Base-by-base conservation (phyloP, 2,888 invertebrate genomes). In the Pomacea canaliculata region DNA sequence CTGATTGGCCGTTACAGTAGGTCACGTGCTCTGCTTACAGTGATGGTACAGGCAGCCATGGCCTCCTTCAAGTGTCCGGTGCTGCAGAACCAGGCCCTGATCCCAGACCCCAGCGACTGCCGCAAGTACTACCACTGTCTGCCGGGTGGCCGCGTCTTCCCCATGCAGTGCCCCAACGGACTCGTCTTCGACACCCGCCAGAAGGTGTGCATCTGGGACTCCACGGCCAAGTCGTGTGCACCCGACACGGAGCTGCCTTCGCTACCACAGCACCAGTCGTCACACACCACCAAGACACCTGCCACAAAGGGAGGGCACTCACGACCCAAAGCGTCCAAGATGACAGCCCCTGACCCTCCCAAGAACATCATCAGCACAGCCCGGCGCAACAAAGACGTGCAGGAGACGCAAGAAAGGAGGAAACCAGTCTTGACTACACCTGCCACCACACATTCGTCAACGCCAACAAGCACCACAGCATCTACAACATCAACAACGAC, bases 91-190 rank as follows among this genome's bases (percentile, higher is more conserved):
- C 77, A 78, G 71, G 66, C 76, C 18, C 63, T 79, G 51, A 66
- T 81, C 1, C 67, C 79, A 8, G 79, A 81, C 56, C 80, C 80
- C 12, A 60, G 71, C 13, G 77, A 81, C 76, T 81, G 80, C 51
- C 77, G 74, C 37, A 78, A 73, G 19, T 81, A 81, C 76, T 77
- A 74, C 74, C 80, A 81, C 63, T 81, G 80, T 63, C 72, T 79
- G 16, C 75, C 79, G 4, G 79, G 77, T 37, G 78, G 79, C 48
- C 77, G 79, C 18, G 70, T 76, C 72, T 81, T 74, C 74, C 37
- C 71, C 69, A 78, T 79, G 69, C 73, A 76, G 59, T 81, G 80
- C 63, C 73, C 80, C 16, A 18, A 46, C n/a, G 76, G 71, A n/a
- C 75, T 81, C 23, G 73, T 76, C 51, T 81, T 81, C 51, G 79